Conservation (phyloP, 2,113 vertebrate genomes). For the Campylomormyrus tamandua region DNA sequence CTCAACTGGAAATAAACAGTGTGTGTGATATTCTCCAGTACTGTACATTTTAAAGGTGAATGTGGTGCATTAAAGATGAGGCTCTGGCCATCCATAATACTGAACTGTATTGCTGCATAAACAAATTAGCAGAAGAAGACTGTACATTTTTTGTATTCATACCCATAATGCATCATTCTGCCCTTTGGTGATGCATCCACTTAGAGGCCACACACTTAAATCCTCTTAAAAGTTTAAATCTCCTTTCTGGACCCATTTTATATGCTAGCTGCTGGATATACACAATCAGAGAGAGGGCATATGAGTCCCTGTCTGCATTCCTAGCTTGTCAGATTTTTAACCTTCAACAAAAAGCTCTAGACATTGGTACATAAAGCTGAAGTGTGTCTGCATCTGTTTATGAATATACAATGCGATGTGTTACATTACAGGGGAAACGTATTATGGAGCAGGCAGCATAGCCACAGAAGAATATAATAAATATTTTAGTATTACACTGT, state of each 20-base stretch:
- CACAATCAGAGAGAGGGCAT: not conserved
- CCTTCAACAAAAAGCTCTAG: not conserved
- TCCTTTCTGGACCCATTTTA: not conserved
- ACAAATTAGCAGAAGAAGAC: not conserved
- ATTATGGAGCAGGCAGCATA: not conserved
- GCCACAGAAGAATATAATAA: not conserved
- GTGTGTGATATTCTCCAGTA: not conserved
- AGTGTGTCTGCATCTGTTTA: not conserved
- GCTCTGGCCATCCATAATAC: not conserved
- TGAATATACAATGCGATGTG: not conserved
- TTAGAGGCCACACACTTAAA: not conserved
- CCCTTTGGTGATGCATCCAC: constrained; percentile 3
- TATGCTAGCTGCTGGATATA: not conserved
- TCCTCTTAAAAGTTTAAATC: constrained; percentile 7
- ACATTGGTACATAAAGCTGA: not conserved
- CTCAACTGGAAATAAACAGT: constrained; percentile 1
- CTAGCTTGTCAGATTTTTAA: constrained; percentile 6
- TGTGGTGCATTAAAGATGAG: not conserved
- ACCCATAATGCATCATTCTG: not conserved
- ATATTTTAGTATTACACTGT: constrained; percentile 6
- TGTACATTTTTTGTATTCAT: not conserved
- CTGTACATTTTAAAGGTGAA: not conserved
- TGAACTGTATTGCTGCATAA: not conserved
- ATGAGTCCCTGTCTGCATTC: not conserved
- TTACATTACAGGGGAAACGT: not conserved